Conservation (phyloP, 1,140 invertebrate species). For the Epicauta chinensis region DNA sequence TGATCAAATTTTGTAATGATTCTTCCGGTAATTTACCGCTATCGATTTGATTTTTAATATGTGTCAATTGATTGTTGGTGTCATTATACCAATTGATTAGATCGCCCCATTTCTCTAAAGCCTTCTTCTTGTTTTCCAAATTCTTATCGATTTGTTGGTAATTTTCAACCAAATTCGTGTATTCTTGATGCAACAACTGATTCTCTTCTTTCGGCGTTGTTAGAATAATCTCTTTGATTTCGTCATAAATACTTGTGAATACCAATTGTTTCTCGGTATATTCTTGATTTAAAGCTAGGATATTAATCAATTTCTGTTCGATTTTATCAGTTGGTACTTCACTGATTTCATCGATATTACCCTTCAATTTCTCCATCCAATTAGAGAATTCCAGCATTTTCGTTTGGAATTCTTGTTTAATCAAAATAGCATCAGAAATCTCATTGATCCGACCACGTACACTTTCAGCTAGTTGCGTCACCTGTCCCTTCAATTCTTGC, state of each 20-base stretch:
- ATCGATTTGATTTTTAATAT: conserved; percentile 72
- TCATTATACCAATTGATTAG: conserved; percentile 76
- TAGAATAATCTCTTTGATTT: conserved; percentile 69
- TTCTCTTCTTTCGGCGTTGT: conserved; percentile 65
- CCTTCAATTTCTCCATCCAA: conserved; percentile 73
- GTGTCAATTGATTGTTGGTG: conserved; percentile 69
- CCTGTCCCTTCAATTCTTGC: conserved; percentile 62
- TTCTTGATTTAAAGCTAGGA: conserved; percentile 73
- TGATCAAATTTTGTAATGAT: conserved; percentile 57
- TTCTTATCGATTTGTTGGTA: conserved; percentile 73
- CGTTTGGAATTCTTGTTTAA: conserved; percentile 76
- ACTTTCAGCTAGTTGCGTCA: conserved; percentile 64
- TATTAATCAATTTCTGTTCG: conserved; percentile 66
- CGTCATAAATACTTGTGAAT: conserved; percentile 69
- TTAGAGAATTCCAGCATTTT: conserved; percentile 74
- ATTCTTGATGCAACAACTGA: conserved; percentile 64
- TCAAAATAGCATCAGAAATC: conserved; percentile 70
- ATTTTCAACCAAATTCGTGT: conserved; percentile 63
- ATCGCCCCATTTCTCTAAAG: conserved; percentile 77
- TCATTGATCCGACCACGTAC: conserved; percentile 68
- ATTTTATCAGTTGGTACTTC: conserved; percentile 75
- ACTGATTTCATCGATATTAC: conserved; percentile 68
- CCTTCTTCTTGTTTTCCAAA: conserved; percentile 64
- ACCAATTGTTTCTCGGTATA: conserved; percentile 70
- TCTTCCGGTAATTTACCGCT: conserved; percentile 58